Evolutionary conservation across 2,113 vertebrate genomes (phyloP).

Genomic region (Plestiodon gilberti): DNA sequence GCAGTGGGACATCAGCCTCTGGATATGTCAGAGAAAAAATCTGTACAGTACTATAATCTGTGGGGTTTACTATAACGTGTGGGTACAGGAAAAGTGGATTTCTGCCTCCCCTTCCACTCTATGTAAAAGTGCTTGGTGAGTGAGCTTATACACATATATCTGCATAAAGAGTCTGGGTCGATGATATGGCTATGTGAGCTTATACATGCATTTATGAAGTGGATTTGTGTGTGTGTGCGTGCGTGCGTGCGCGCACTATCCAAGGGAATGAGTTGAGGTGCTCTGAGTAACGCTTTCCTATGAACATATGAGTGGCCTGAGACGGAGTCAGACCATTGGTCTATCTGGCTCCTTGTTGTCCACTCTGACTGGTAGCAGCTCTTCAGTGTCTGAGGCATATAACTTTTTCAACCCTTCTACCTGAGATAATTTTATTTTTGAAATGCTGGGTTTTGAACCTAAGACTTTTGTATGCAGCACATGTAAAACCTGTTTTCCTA

Average conservation of each 20-base stretch:
- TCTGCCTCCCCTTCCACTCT: not conserved
- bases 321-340: too few species aligned
- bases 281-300: too few species aligned
- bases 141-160: too few species aligned
- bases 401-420: not conserved
- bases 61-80: too few species aligned
- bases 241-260: too few species aligned
- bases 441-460: not conserved
- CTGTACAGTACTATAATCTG: slow-evolving; percentile 56
- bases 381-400: not conserved
- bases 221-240: too few species aligned
- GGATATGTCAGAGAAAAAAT: slow-evolving; percentile 20
- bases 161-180: not conserved
- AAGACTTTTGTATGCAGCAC: not conserved
- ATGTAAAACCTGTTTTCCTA: not conserved
- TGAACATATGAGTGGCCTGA: too few species aligned
- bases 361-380: not conserved
- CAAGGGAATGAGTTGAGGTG: too few species aligned
- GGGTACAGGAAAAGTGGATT: slow-evolving; percentile 46
- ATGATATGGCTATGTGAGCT: not conserved
- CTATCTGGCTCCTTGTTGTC: not conserved
- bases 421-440: not conserved
- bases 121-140: not conserved
- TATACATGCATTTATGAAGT: not conserved
- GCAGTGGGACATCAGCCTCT: not conserved